Base-by-base conservation (phyloP, 53 echinoderm and acorn worm species). In the Patiria pectinifera region DNA sequence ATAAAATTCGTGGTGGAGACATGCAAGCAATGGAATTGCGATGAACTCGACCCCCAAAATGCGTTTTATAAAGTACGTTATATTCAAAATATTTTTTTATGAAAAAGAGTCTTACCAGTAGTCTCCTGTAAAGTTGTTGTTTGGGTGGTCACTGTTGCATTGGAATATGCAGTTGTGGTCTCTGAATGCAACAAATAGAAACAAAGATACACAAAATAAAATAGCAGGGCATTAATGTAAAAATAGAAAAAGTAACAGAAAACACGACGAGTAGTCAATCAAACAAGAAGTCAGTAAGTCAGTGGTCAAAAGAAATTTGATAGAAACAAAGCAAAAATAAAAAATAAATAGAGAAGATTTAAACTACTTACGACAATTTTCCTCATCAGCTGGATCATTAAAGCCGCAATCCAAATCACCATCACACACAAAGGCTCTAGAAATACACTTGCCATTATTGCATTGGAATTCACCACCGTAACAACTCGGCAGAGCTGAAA, bases 381-480 rank as follows among this genome's bases (percentile, higher is more conserved):
- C 69, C 59, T 97, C 97, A 92, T 97, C 97, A 35, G 90, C 86
- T 48, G 84, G 66, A 90, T 97, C 97, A 18, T 82, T 93, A 21
- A 91, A 91, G 3, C 94, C 93, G 43, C 96, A 96, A 75, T 97
- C 96, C 7, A 82, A 47, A 18, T 93, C 92, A 48, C 95, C 96
- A 78, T 97, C 95, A 69, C 97, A 97, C 16, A 96, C 95, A 82
- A 92, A 93, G 7, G 82, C 84, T 63, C 84, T 23, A 71, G 94
- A 89, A 83, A 97, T 92, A 81, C 97, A 97, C 15, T 91, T 77
- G 4, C 96, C 97, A 59, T 87, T 93, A 49, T 81, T 78, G 76
- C 97, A 97, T 22, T 82, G 91, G 76, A 97, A 97, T 72, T 97
- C 95, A 47, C 90, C 95, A 8, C 94, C 93, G 22, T 93, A 90